Conservation (phyloP, 2,113 vertebrate species). For the Triplophysa siluroides region DNA sequence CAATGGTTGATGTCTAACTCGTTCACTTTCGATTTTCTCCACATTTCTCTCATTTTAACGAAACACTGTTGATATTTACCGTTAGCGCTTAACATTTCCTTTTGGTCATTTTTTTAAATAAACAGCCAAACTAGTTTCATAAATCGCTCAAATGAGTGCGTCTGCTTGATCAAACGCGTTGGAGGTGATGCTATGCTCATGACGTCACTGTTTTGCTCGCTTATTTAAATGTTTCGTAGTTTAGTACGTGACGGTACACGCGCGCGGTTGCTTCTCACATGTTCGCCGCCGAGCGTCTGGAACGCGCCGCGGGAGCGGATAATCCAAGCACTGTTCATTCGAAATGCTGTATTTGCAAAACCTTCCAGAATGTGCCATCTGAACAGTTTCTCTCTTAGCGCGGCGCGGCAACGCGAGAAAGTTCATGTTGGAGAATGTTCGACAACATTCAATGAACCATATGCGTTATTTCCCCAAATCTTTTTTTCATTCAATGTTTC, state of each 20-base stretch:
- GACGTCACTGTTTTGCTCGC: neutral
- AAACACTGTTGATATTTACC: too few species aligned
- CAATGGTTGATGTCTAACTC: neutral
- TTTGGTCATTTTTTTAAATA: too few species aligned
- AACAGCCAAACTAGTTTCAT: neutral
- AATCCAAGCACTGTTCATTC: neutral
- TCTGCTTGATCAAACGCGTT: neutral
- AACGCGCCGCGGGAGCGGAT: neutral
- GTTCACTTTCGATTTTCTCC: neutral
- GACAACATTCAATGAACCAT: neutral
- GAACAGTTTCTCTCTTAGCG: neutral
- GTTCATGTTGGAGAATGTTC: neutral
- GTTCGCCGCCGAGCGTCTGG: neutral
- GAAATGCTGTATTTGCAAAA: slow-evolving; percentile 8
- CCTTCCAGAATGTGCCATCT: neutral
- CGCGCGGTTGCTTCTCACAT: neutral
- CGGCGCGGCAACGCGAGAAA: neutral
- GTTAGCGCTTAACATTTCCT: too few species aligned
- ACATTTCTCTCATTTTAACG: too few species aligned
- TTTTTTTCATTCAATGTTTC: too few species aligned
- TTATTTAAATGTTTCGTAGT: neutral
- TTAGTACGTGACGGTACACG: neutral
- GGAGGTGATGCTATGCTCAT: neutral
- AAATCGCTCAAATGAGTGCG: neutral
- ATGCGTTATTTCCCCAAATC: neutral